phyloP scores from a whole-genome alignment of 1,140 invertebrate genomes.

The Diorhabda elongata region DNA sequence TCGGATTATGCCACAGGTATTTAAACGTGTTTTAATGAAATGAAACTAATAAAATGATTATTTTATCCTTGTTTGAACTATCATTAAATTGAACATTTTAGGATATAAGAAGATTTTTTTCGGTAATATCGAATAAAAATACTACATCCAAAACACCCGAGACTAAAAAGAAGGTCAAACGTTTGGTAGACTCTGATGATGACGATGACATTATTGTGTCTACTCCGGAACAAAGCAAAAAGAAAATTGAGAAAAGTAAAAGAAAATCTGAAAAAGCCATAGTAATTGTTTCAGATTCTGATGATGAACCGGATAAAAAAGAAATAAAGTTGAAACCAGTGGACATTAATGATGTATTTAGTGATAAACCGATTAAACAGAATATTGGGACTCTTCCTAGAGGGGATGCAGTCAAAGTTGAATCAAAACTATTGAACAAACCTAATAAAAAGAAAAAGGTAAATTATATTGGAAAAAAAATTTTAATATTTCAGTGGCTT shows the following conservation, averaged over 20 bases:
- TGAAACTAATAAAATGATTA: too few species aligned
- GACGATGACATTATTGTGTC: constrained; percentile 39
- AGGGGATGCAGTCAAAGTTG: constrained; percentile 32
- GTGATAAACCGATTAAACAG: constrained; percentile 39
- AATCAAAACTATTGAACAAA: constrained; percentile 19
- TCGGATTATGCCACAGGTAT: too few species aligned
- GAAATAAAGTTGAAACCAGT: constrained; percentile 35
- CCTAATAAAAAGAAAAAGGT: constrained; percentile 32
- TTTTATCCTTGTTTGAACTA: too few species aligned
- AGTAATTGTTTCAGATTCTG: constrained; percentile 44
- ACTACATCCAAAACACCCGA: constrained; percentile 6
- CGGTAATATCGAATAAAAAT: constrained; percentile 37
- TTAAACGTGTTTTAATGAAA: too few species aligned
- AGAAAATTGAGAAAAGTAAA: constrained; percentile 7
- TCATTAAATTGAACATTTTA: constrained; percentile 34
- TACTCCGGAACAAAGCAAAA: constrained; percentile 33
- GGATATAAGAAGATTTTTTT: constrained; percentile 53
- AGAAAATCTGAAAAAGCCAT: constrained; percentile 22
- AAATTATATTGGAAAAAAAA: not conserved
- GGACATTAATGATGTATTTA: constrained; percentile 46
- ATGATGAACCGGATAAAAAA: constrained; percentile 38
- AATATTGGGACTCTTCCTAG: constrained; percentile 48
- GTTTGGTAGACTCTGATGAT: constrained; percentile 30
- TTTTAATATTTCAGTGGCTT: too few species aligned
- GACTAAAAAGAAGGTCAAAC: constrained; percentile 25